Conservation (phyloP, 2,113 vertebrate species). For the Hippocampus abdominalis region DNA sequence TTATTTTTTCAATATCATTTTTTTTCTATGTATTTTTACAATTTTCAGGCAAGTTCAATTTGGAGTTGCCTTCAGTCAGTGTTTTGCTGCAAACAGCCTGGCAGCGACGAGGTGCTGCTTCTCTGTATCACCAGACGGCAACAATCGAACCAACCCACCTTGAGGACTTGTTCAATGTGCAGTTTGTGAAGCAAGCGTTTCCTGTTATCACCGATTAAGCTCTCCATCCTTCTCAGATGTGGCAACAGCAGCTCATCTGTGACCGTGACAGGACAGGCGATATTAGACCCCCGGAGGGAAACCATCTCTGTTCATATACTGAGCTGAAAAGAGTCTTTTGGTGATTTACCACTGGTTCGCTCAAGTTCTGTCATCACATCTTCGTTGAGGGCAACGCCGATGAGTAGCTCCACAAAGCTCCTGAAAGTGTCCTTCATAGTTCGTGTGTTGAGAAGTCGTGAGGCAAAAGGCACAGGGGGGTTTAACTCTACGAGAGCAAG, state of each 20-base stretch:
- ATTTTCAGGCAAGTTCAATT: no score
- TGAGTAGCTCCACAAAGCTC: conserved; percentile 93
- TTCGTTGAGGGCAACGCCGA: conserved; percentile 87
- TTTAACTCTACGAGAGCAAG: conserved; percentile 71
- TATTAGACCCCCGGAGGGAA: neutral
- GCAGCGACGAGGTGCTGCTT: neutral
- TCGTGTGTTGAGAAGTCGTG: conserved; percentile 89
- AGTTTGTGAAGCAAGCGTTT: conserved; percentile 89
- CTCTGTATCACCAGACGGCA: neutral
- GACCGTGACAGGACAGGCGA: neutral
- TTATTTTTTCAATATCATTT: neutral
- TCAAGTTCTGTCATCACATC: conserved; percentile 88
- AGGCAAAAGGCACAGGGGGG: conserved; percentile 79
- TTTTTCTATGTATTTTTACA: no score
- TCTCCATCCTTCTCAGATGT: conserved; percentile 94
- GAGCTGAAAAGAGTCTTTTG: neutral
- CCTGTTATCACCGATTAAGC: conserved; percentile 91
- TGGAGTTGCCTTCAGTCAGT: neutral
- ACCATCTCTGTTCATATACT: neutral
- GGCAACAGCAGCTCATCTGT: conserved; percentile 92
- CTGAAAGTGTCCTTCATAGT: conserved; percentile 97
- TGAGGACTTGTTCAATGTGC: conserved; percentile 85
- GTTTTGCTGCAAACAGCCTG: neutral
- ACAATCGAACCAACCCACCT: conserved; percentile 70
- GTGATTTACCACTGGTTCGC: conserved; percentile 82